Evolutionary conservation across 2,888 invertebrate species (phyloP).

Genomic region (Chymomyza fuscimana): DNA sequence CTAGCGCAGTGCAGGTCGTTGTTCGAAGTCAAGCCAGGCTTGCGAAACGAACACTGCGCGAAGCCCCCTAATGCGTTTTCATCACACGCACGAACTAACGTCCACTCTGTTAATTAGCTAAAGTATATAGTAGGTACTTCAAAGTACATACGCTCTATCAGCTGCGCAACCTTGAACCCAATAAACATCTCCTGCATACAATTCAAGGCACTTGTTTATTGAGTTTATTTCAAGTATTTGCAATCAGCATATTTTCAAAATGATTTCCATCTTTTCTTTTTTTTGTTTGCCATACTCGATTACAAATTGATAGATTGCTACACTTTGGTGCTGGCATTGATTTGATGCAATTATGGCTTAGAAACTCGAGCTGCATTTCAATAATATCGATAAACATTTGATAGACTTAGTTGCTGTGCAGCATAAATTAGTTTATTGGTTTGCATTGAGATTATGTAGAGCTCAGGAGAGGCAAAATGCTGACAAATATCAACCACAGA

Average conservation of each 20-base stretch:
- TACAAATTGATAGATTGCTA: neutral
- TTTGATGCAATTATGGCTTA: neutral
- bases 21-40: no score
- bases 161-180: neutral
- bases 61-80: no score
- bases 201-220: neutral
- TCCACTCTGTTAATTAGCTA: no score
- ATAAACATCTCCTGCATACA: neutral
- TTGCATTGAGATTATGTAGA: neutral
- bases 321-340: neutral
- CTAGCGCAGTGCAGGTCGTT: no score
- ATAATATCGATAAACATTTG: neutral
- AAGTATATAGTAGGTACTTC: no score
- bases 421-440: neutral
- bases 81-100: no score
- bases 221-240: neutral
- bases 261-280: neutral
- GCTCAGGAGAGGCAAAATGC: neutral
- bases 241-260: constrained; percentile 3
- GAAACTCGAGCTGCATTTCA: neutral
- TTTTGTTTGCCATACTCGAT: neutral
- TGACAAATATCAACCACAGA: neutral
- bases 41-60: no score
- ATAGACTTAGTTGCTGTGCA: neutral
- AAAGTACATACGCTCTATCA: neutral